phyloP scores from a whole-genome alignment of 2,888 invertebrate species.

The Cataglyphis livida region DNA sequence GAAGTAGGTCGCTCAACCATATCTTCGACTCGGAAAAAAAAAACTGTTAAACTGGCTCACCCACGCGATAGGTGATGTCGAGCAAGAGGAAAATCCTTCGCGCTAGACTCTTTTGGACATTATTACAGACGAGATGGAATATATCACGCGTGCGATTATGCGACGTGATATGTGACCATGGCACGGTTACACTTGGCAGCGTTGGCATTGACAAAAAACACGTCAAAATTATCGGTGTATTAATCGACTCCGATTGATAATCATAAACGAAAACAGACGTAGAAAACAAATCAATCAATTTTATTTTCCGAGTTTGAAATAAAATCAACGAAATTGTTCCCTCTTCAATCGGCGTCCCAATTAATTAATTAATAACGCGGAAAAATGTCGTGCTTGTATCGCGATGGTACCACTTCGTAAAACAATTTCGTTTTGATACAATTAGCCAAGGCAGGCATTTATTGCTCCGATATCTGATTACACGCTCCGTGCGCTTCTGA shows the following conservation, averaged over 20 bases:
- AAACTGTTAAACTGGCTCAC: slow-evolving; percentile 64
- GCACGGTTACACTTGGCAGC: slow-evolving; percentile 21
- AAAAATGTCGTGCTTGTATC: background rate
- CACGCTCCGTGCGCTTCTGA: background rate
- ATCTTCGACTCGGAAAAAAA: slow-evolving; percentile 38
- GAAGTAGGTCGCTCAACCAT: slow-evolving; percentile 65
- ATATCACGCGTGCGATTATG: background rate
- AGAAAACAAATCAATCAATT: background rate
- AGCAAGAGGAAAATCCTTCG: slow-evolving; percentile 10
- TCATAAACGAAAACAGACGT: background rate
- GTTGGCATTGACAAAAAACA: slow-evolving; percentile 32
- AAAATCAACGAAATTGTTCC: background rate
- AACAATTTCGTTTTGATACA: background rate
- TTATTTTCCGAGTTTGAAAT: background rate
- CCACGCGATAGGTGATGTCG: slow-evolving; percentile 71
- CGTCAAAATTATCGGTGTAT: background rate
- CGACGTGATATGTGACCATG: slow-evolving; percentile 18
- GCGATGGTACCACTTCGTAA: background rate
- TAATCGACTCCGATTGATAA: background rate
- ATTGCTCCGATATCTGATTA: background rate
- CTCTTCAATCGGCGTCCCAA: background rate
- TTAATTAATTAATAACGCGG: background rate
- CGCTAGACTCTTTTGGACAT: background rate
- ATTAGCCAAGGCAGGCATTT: background rate
- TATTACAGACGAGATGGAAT: background rate